Percentiles rank a stretch among this genome's conserved stretches.
Evolutionary conservation across 2,888 invertebrate species (phyloP).

Genomic region (Eupithecia centaureata): DNA sequence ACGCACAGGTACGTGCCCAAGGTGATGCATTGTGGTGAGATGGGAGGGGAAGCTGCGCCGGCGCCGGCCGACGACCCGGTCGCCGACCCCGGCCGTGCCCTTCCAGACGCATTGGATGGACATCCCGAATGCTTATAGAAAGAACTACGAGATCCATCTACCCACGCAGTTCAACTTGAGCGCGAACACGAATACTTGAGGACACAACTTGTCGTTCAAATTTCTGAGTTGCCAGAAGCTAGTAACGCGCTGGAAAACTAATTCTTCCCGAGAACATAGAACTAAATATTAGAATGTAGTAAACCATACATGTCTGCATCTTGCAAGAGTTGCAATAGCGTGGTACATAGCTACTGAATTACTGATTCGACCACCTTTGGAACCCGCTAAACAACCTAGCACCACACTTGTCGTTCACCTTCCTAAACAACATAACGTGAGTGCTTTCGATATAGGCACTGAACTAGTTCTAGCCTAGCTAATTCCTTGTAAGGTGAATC

Average conservation of each 20-base stretch:
- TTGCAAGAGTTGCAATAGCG: neutral
- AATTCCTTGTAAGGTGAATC: constrained; percentile 24
- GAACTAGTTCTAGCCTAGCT: constrained; percentile 27
- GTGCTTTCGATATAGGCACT: constrained; percentile 20
- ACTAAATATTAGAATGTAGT: neutral
- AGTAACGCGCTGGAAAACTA: neutral
- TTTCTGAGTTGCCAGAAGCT: neutral
- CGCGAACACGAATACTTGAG: too few relatives aligned
- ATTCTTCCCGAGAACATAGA: neutral
- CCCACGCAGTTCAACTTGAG: neutral
- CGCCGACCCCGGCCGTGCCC: constrained; percentile 63
- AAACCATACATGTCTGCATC: neutral
- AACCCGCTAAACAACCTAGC: constrained; percentile 3
- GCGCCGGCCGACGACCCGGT: constrained; percentile 62
- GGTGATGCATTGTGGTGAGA: constrained; percentile 47
- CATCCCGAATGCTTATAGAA: constrained; percentile 33
- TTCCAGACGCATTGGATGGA: constrained; percentile 48
- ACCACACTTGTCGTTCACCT: constrained; percentile 21
- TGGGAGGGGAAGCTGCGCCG: constrained; percentile 50
- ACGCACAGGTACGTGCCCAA: constrained; percentile 44
- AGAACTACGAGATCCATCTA: neutral
- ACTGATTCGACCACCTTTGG: constrained; percentile 7
- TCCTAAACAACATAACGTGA: constrained; percentile 9
- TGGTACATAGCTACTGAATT: neutral
- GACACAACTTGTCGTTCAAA: neutral